Base-by-base conservation (phyloP, 2,113 vertebrate species). In the Apodemus sylvaticus region DNA sequence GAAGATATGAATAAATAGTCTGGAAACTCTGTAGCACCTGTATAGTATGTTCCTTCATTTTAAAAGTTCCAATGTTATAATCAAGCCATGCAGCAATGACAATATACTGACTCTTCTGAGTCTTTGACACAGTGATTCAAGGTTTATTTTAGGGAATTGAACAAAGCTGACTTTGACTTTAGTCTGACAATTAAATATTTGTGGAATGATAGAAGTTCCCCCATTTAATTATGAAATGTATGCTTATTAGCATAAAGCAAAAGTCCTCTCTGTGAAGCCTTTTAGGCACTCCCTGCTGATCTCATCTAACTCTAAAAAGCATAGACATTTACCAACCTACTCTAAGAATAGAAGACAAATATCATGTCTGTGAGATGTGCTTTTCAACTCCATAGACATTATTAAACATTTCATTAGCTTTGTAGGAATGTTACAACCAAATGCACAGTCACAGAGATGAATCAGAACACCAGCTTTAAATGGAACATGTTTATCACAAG, bases 101-200 rank as follows among this genome's bases (percentile, higher is more conserved):
- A 74, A 91, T 90, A 74, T 45, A 1, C 58, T 97, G 48, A 96
- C 74, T 95, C 74, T 48, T 71, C 8, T 93, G 87, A 87, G 53
- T 85, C 81, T 98, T 94, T 89, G 64, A 86, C 81, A 94, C 51
- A 77, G 13, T 97, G 95, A 89, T n/a, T 97, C 94, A 96, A 97
- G 55, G 45, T 95, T 96, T 96, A 83, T 95, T 96, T 95, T 96
- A 95, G 94, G 76, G 92, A 97, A 91, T 0, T 92, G 76, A 98
- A 98, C 97, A 98, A 98, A 97, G 96, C 48, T 96, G 79, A 93
- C 97, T 97, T 98, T 98, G 97, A 98, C 95, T 97, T 98, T 96
- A 62, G 39, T 97, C 66, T 97, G 89, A 98, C 98, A 98, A 98
- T 98, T 97, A 98, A 98, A 98, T 98, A 88, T 90, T 96, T 98